Evolutionary conservation across 2,888 invertebrate species (phyloP), one percentile per base, ranked within the genome.

Genomic region (Melanchra persicariae): DNA sequence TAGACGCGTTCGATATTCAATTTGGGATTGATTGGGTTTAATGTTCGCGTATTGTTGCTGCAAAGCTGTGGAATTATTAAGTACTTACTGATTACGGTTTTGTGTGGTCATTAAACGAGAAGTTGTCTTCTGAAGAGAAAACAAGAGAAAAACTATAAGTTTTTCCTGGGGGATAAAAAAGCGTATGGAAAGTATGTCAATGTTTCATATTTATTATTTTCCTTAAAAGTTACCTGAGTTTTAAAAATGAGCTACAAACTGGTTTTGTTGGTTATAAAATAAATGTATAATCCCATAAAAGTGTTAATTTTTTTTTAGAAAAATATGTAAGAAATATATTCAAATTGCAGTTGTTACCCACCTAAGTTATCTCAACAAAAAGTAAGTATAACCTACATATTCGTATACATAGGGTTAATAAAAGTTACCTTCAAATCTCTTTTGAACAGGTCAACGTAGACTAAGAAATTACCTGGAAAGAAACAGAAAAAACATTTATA

Each of bases 391-490:
- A 74, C 19, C 17, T 55, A 74, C 19, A 12, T 55, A 66, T 49
- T 67, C 5, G 10, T 30, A 54, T 6, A n/a, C 15, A 43, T 0
- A 34, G 15, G 77, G 24, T 70, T 55, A 30, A 47, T 19, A 22
- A 57, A 77, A 52, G 81, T 76, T 69, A 76, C 81, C 77, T 77
- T 77, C 26, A 59, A 58, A 62, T 3, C 17, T 83, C 51, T 60
- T 74, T 52, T 24, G 45, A 24, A 43, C 57, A 24, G 58, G 51
- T 76, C 4, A 47, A 62, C 1, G 47, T 59, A 64, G 57, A 52
- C 9, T 40, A 62, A 55, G 37, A 58, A 73, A 73, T 82, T 82
- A 82, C 82, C 85, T 82, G 84, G 15, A 84, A 84, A 84, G 15
- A 82, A 71, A 74, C 9, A 67, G 49, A 69, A 73, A 63, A 71